Evolutionary conservation across 2,797 vertebrate species (phyloP), one percentile per base, ranked within the genome.

Genomic region (Odontamblyopus rebecca): DNA sequence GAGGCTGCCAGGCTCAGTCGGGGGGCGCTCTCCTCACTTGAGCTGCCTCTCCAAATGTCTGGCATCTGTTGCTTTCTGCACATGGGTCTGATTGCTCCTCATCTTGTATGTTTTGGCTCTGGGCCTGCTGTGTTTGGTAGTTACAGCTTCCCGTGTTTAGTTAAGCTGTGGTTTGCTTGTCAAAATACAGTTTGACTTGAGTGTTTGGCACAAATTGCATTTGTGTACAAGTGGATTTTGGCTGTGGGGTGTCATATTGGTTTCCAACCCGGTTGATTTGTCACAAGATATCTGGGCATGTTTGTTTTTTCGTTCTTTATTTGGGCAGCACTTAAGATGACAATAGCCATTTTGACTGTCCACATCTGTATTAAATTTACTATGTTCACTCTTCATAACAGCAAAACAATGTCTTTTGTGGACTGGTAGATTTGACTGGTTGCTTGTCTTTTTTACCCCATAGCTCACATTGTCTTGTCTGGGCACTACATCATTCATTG

Each of bases 21-120:
- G 30, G 27, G 51, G 30, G 29, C 27, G 12, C 53, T 68, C 19
- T 19, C 29, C 53, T 26, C 53, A 38, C 32, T 68, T 68, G 54
- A 44, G 53, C 41, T 27, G n/a, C 67, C 23, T 38, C 53, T 68
- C 19, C 32, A 29, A 68, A 56, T 68, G 35, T 38, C 54, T 57
- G 54, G 67, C 67, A 68, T 68, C 54, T 68, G 53, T 57, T 59
- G 32, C 35, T 57, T 57, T 38, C 67, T 68, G 67, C 53, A n/a
- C 12, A 13, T 1, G 53, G 30, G 32, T 68, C 41, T 69, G n/a
- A 67, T 68, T 54, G 27, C 65, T 53, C 50, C 16, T 68, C 32
- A 57, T 16, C 56, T 29, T 68, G 53, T 41, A 38, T 68, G 54
- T 68, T 59, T 68, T 68, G 67, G 67, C 67, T 4, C 67, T 6